Percentiles rank a stretch among this genome's conserved stretches.
These are phyloP conservation scores for Paedocypris sp. DNA, from an alignment of 2,113 vertebrate genomes.

Conservation along the genomic window DNA sequence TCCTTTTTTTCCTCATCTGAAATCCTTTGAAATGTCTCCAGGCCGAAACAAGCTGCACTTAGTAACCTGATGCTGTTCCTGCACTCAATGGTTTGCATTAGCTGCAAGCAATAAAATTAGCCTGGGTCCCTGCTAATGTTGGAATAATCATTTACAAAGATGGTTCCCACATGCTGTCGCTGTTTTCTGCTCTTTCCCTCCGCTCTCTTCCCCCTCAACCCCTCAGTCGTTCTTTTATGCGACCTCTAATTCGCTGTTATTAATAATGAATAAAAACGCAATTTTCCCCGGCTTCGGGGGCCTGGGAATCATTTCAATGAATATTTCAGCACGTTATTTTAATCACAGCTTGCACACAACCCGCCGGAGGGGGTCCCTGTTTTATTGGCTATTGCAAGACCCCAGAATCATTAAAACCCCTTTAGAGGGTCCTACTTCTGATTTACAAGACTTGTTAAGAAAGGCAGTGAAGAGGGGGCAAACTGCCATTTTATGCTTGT, in stretches of 20 bases:
- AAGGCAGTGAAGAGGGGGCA: constrained; percentile 78
- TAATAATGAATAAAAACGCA: constrained; percentile 99
- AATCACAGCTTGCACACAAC: constrained; percentile 84
- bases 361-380: constrained; percentile 50
- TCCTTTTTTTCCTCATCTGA: constrained; percentile 1
- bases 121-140: constrained; percentile 71
- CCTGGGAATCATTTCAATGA: constrained; percentile 94
- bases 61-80: constrained; percentile 60
- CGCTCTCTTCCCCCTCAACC: not conserved
- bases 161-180: constrained; percentile 86
- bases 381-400: constrained; percentile 80
- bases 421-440: constrained; percentile 72
- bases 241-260: constrained; percentile 86
- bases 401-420: constrained; percentile 77
- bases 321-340: constrained; percentile 99
- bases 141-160: constrained; percentile 96
- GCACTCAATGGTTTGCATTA: constrained; percentile 82
- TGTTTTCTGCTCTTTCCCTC: constrained; percentile 38
- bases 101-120: constrained; percentile 81
- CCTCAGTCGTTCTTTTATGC: constrained; percentile 53
- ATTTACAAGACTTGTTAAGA: constrained; percentile 97
- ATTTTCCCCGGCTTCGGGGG: constrained; percentile 84
- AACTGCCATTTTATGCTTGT: constrained; percentile 84
- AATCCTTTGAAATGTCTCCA: constrained; percentile 45
- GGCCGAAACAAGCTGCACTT: constrained; percentile 56